Evolutionary conservation across 2,113 vertebrate genomes (phyloP), one percentile per base, ranked within the genome.

Genomic region (Macquaria australasica): DNA sequence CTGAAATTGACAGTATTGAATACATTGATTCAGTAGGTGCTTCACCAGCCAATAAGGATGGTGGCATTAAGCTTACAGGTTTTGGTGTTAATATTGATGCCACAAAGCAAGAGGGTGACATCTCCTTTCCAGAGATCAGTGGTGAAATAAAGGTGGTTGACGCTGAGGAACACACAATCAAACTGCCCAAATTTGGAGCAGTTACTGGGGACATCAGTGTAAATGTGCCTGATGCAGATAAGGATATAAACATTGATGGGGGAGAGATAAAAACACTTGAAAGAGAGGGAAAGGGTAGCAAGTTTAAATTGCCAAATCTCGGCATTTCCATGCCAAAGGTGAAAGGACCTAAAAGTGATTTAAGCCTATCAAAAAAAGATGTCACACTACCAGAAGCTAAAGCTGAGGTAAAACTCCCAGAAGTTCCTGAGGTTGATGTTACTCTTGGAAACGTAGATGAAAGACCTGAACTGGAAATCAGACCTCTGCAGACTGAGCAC

Each of bases 231-330:
- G 50, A 80, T 60, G 31, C 37, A 68, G 60, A 87, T 8, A 82
- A 58, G 8, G 25, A 48, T 6, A 5, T 87, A 63, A 70, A 62
- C 9, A 56, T 78, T 74, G 89, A 87, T 34, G 69, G 58, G 5
- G 25, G 59, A 53, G 48, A 82, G 34, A 66, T 66, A 6, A 76
- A 73, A 84, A 77, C 45, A 34, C 39, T 67, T 39, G 91, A 85
- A 25, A 70, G 8, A 37, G 86, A 85, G 12, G 84, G 48, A 73
- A 88, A 89, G 34, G 77, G 73, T 12, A 74, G 72, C 11, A 91
- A 79, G 64, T 93, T 95, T 48, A 90, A 94, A 87, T 70, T 91
- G 50, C 92, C 90, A 55, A 86, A 79, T 34, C 60, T 93, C 59
- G 71, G 82, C 9, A 68, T 94, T 23, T 88, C 91, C 12, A 37